Percentiles rank a stretch among this genome's conserved stretches.
These are phyloP conservation scores for Aporophyla nigra DNA, from an alignment of 2,888 invertebrate genomes.

Conservation along the genomic window DNA sequence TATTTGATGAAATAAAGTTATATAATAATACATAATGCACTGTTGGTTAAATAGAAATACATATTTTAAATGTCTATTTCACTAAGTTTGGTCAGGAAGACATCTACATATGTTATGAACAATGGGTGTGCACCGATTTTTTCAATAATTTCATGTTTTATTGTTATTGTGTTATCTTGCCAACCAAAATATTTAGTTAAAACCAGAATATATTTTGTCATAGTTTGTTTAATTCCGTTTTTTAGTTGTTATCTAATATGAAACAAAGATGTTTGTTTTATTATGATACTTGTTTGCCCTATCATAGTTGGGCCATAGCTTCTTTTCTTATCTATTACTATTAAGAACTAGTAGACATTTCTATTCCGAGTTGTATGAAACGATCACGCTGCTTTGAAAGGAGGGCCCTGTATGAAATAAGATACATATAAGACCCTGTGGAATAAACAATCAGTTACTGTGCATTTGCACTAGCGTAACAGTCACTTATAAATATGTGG, in stretches of 20 bases:
- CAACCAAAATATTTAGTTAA: not conserved
- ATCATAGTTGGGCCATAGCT: not conserved
- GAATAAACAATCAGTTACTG: not conserved
- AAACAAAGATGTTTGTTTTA: conserved; percentile 14
- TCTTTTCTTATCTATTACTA: conserved; percentile 16
- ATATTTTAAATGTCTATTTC: not conserved
- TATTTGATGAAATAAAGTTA: conserved; percentile 60
- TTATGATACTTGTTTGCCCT: not conserved
- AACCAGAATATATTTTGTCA: conserved; percentile 13
- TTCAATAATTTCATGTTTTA: not conserved
- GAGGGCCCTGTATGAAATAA: not conserved
- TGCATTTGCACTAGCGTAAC: not conserved
- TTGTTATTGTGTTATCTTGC: conserved; percentile 8
- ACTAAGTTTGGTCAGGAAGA: not conserved
- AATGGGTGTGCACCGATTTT: not conserved
- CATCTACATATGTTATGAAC: conserved; percentile 8
- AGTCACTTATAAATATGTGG: no score
- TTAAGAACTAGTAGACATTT: not conserved
- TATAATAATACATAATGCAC: conserved; percentile 53
- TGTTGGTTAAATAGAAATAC: conserved; percentile 11
- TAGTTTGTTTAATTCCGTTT: conserved; percentile 2
- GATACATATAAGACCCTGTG: not conserved
- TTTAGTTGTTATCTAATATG: not conserved
- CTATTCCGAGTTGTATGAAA: not conserved
- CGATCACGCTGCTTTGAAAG: not conserved